Evolutionary conservation across 2,888 invertebrate species (phyloP), one percentile per base, ranked within the genome.

Genomic region (Cremastinae sp.): DNA sequence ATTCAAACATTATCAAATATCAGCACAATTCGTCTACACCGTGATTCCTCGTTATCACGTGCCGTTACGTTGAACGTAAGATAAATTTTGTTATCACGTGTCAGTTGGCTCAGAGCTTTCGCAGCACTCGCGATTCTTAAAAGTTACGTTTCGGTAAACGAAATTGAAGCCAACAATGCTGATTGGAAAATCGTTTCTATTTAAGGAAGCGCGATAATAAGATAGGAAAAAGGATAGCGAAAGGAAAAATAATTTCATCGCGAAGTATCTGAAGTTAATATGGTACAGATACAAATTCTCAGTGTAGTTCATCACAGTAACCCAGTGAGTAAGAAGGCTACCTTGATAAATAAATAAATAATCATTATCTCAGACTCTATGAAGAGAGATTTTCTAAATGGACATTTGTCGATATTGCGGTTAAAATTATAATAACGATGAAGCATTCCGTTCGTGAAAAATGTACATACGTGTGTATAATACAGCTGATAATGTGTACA

Each of bases 211-310:
- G n/a, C n/a, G n/a, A n/a, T n/a, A n/a, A n/a, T n/a, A n/a, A n/a
- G n/a, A n/a, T n/a, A n/a, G n/a, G n/a, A n/a, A n/a, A n/a, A n/a
- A n/a, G n/a, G n/a, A n/a, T n/a, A n/a, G n/a, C n/a, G n/a, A n/a
- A n/a, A n/a, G n/a, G n/a, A n/a, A n/a, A 65, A 12, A n/a, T 12
- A 14, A 55, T 39, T 39, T 20, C 39, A 14, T n/a, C 53, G 51
- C 18, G 35, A 51, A 61, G 7, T 12, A 37, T 28, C 22, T 61
- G 35, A 28, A 41, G 62, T 28, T 59, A 75, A 83, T 77, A 87
- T 87, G 86, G 87, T 87, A 78, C 86, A 87, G 79, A 86, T 87
- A 58, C 86, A 83, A 82, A 82, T 86, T 59, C 84, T 84, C 81
- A 84, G 82, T 75, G 85, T 86, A 55, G 83, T 86, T 41, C 84